These are phyloP conservation scores for Drosophila sulfurigaster DNA, from an alignment of 1,140 invertebrate genomes.

Conservation along the genomic window DNA sequence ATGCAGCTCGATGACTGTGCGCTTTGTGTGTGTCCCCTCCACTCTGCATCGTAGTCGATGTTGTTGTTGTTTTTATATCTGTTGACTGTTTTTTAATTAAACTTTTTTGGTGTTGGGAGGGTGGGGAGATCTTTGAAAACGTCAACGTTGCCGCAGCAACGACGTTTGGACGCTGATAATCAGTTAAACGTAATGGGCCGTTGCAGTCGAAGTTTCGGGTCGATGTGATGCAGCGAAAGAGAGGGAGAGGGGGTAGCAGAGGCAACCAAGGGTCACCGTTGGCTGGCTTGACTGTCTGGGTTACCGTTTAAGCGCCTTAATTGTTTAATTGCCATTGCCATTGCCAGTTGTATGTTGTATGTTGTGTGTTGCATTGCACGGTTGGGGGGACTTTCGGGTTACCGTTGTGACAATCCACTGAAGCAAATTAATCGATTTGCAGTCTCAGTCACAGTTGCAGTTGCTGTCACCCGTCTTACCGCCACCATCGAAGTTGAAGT, in stretches of 20 bases:
- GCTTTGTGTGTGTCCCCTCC: conserved; percentile 31
- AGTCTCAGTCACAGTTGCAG: conserved; percentile 19
- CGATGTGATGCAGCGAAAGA: background rate
- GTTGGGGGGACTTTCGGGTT: conserved; percentile 55
- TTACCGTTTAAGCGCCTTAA: conserved; percentile 77
- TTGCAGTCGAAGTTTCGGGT: conserved; percentile 19
- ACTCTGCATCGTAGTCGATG: background rate
- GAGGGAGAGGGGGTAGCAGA: background rate
- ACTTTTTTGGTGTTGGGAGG: conserved; percentile 37
- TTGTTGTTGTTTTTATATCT: conserved; percentile 41
- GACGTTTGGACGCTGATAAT: conserved; percentile 47
- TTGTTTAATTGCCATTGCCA: conserved; percentile 73
- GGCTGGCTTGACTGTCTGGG: conserved; percentile 26
- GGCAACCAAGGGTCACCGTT: conserved; percentile 41
- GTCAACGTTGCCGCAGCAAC: conserved; percentile 34
- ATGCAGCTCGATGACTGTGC: conserved; percentile 60
- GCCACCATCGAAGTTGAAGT: background rate
- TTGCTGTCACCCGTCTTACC: background rate
- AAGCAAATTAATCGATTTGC: conserved; percentile 76
- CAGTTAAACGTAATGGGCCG: conserved; percentile 55
- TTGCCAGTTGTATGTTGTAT: conserved; percentile 47
- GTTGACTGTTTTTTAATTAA: conserved; percentile 70
- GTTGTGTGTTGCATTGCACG: conserved; percentile 32
- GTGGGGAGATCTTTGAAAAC: conserved; percentile 37
- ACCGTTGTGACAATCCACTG: conserved; percentile 61